Conservation (phyloP, 1,140 invertebrate genomes). For the Eciton burchellii region DNA sequence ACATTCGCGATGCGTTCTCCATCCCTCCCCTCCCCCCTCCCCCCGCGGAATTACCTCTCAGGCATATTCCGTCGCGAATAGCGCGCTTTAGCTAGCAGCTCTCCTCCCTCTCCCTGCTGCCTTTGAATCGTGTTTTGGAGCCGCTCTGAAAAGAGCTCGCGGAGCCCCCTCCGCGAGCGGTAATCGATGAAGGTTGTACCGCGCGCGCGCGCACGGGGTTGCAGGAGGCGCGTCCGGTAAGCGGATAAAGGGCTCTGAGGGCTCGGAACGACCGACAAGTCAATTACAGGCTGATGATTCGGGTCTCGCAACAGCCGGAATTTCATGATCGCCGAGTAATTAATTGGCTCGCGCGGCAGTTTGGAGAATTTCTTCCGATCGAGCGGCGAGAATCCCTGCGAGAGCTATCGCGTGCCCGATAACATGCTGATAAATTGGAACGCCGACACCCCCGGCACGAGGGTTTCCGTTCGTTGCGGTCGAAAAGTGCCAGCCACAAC, state of each 20-base stretch:
- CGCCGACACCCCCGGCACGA: constrained; percentile 39
- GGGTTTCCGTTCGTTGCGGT: constrained; percentile 43
- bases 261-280: constrained; percentile 31
- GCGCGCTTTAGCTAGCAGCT: background rate
- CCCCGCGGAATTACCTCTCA: background rate
- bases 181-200: background rate
- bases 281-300: constrained; percentile 51
- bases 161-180: background rate
- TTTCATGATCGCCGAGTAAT: constrained; percentile 56
- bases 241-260: constrained; percentile 2
- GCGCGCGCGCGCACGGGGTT: background rate
- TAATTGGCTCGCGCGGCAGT: constrained; percentile 47
- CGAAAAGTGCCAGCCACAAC: constrained; percentile 49
- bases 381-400: constrained; percentile 36
- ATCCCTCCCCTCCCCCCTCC: constrained; percentile 32
- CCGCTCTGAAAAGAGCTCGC: too few species aligned
- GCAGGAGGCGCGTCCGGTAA: background rate
- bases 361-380: constrained; percentile 53
- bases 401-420: constrained; percentile 30
- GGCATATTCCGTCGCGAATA: background rate
- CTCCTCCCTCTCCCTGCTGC: background rate
- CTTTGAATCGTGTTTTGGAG: too few species aligned
- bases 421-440: constrained; percentile 58
- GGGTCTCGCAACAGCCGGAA: constrained; percentile 36
- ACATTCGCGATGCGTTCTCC: background rate